Base-by-base conservation (phyloP, 2,797 vertebrate species). In the Cyclura pinguis region DNA sequence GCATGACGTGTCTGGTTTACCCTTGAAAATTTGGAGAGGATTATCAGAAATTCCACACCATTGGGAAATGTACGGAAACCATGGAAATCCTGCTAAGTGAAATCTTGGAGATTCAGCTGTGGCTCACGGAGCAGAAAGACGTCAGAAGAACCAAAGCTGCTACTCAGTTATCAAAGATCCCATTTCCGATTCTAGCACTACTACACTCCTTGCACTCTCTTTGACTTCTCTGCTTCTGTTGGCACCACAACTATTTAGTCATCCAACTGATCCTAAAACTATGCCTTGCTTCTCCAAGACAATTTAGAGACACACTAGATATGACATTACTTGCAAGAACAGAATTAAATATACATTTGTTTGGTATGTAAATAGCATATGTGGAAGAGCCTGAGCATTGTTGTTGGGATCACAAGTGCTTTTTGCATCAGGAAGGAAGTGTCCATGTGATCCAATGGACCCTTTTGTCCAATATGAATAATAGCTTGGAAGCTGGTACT, bases 51-150 rank as follows among this genome's bases (percentile, higher is more conserved):
- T 86, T 93, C 80, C 74, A 91, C 90, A 88, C 90, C 84, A 1
- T 12, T 52, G 89, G 93, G 55, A 91, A 88, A 92, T 89, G 72
- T 96, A 93, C 94, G 89, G 93, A 94, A 96, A 96, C 88, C 86
- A 12, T 82, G 89, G 87, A 92, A 91, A 93, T 94, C 85, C 89
- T 85, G 62, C 81, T 32, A 85, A 91, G 69, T 69, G 85, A 91
- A 95, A 92, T 92, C 89, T 86, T 90, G 87, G 73, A 64, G 81
- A 92, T 93, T 89, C 62, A 89, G 88, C 64, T 87, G 52, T 85
- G 95, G 88, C 50, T 47, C 62, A 88, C 64, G 42, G 67, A 16
- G 2, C 32, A 87, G 22, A 6, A 80, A 78, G 55, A 80, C 1
- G 27, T 74, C 67, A 92, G 69, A 82, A 89, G 20, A 84, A 24